Evolutionary conservation across 2,113 vertebrate species (phyloP), one percentile per base, ranked within the genome.

Genomic region (Micronisus gabar): DNA sequence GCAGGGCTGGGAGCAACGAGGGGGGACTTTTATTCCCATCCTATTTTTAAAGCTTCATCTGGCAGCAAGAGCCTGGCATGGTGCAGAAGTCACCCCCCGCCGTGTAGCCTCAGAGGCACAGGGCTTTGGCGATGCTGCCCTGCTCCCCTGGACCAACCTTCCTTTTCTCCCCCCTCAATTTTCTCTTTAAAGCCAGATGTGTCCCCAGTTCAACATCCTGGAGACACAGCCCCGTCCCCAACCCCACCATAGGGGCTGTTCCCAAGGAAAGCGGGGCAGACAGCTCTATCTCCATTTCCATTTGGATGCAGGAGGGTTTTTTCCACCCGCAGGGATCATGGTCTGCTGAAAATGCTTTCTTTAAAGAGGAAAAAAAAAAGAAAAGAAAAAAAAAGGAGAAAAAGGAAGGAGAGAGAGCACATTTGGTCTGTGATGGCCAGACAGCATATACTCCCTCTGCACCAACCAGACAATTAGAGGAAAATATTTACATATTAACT

Each of bases 401-500:
- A 62, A 56, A 70, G 58, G 41, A 93, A 92, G 27, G 70, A 72
- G 41, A 84, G 27, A 80, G 40, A 30, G 40, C 30, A 86, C 63
- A 56, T 59, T 88, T 62, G 61, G 63, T 84, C 62, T 55, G 61
- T 78, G 86, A 84, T 0, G 7, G 82, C 81, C 89, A 83, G 75
- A 52, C 41, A 82, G 55, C 91, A 88, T 91, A 90, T 13, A 32
- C 23, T 88, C 62, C 80, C 63, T 80, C 76, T 50, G 79, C 82
- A 94, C 86, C 82, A 86, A 59, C 86, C 83, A 79, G 53, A 76
- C 52, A 50, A 92, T 85, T 76, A 95, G 45, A 87, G 80, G 53
- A 81, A 97, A 94, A 93, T 76, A 87, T 89, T 93, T 91, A 91
- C 4, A 8, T 65, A 17, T 87, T 92, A 95, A 80, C 62, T n/a